Percentiles rank a stretch among this genome's conserved stretches.
These are phyloP conservation scores for Agrochola lota DNA, from an alignment of 2,888 invertebrate genomes.

Conservation along the genomic window DNA sequence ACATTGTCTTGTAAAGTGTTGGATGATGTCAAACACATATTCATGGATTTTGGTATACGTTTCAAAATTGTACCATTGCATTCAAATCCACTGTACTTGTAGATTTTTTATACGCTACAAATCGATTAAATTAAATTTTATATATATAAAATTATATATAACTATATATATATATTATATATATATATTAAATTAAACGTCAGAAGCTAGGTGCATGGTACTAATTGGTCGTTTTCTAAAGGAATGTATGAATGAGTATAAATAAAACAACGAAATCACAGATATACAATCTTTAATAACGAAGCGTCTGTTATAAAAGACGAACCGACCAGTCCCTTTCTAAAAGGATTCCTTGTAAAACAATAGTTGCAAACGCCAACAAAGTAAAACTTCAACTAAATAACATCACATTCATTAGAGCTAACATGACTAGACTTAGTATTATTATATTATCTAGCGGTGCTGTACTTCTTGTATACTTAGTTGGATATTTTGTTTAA, in stretches of 20 bases:
- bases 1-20: no score
- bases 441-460: conserved; percentile 45
- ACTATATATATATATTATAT: no score
- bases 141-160: no score
- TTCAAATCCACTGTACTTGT: no score
- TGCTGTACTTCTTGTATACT: conserved; percentile 30
- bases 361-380: conserved; percentile 69
- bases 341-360: conserved; percentile 70
- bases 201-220: no score
- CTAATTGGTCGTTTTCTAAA: no score
- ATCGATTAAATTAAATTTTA: no score
- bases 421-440: conserved; percentile 69
- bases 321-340: conserved; percentile 72
- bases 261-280: conserved; percentile 71
- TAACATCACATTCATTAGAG: conserved; percentile 75
- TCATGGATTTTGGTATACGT: no score
- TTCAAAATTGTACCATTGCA: no score
- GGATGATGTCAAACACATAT: no score
- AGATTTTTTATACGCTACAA: no score
- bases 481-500: not conserved
- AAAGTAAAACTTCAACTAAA: conserved; percentile 68
- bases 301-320: conserved; percentile 82
- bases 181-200: no score
- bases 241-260: not conserved
- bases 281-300: conserved; percentile 80